Percentiles rank a stretch among this genome's conserved stretches.
phyloP scores from a whole-genome alignment of 1,140 invertebrate genomes.

The Stegodyphus mimosarum region DNA sequence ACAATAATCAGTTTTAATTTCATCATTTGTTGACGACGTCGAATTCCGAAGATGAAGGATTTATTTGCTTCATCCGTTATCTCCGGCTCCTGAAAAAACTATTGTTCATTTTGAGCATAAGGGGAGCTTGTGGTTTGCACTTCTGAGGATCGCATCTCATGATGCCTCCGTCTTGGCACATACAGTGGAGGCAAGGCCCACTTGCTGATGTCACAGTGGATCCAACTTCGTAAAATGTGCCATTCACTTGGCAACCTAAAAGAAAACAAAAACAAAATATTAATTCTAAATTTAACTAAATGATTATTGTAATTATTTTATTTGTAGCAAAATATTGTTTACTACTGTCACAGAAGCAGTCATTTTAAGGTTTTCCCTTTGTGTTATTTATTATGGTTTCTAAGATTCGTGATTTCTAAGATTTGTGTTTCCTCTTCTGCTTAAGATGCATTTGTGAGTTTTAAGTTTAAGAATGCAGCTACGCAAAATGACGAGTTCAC shows the following conservation, averaged over 20 bases:
- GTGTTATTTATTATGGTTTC: too few relatives aligned
- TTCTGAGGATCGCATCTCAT: conserved; percentile 92
- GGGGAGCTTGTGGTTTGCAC: conserved; percentile 87
- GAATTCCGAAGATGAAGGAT: not conserved
- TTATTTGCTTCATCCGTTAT: conserved; percentile 7
- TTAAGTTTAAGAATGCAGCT: too few relatives aligned
- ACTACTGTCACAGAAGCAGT: too few relatives aligned
- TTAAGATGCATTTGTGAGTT: too few relatives aligned
- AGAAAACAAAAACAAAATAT: not conserved
- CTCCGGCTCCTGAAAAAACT: conserved; percentile 45
- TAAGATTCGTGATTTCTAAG: too few relatives aligned
- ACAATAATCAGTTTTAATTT: conserved; percentile 7
- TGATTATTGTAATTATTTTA: too few relatives aligned
- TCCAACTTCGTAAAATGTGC: conserved; percentile 83
- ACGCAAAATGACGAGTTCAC: too few relatives aligned
- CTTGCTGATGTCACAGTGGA: conserved; percentile 84
- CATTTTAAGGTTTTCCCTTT: too few relatives aligned
- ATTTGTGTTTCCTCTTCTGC: too few relatives aligned
- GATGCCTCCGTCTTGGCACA: conserved; percentile 77
- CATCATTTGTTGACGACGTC: not conserved
- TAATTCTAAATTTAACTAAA: too few relatives aligned
- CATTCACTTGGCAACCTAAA: conserved; percentile 83
- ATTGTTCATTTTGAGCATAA: conserved; percentile 69
- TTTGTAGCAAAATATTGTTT: too few relatives aligned
- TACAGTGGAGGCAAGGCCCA: conserved; percentile 91